Evolutionary conservation across 2,113 vertebrate species (phyloP), one percentile per base, ranked within the genome.

Genomic region (Vulpes lagopus): DNA sequence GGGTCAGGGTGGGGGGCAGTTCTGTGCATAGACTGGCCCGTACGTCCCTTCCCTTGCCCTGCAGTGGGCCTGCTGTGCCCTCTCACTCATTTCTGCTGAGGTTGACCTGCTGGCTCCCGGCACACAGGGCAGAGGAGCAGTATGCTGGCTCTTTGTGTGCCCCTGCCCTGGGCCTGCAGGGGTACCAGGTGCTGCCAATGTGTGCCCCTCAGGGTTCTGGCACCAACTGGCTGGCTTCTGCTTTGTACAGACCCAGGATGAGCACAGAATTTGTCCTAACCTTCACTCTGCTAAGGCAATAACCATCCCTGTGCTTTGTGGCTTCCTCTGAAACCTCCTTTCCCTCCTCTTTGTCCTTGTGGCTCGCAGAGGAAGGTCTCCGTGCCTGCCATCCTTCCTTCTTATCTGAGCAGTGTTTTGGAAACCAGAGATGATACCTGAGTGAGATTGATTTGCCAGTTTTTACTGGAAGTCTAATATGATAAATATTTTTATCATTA

Each of bases 181-280:
- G 59, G 51, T 7, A 19, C 0, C 4, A 11, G 27, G 11, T 30
- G 12, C 25, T 19, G 11, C 1, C 59, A 5, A 2, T 2, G 62
- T 55, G 78, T 30, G 27, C 23, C 11, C 89, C 49, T 81, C 0
- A 1, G 87, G 51, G 1, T 38, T 65, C 86, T 30, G 43, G 35
- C 1, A 11, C 49, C 15, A 2, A 5, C 5, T 60, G n/a, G n/a
- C 19, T 25, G 20, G 32, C n/a, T 49, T 25, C 25, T 86, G 67
- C 51, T 76, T 59, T 20, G 15, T 32, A 0, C 2, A 49, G 20
- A 83, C 35, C 30, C 9, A 3, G 4, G 19, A 1, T 32, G 20
- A 65, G 4, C 23, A 20, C 23, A 19, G 73, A 53, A 11, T 32
- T 32, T 10, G 32, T 35, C 38, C 12, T 3, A 5, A 4, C 43